These are phyloP conservation scores for Mirounga angustirostris DNA, from an alignment of 2,113 vertebrate species.

Conservation along the genomic window DNA sequence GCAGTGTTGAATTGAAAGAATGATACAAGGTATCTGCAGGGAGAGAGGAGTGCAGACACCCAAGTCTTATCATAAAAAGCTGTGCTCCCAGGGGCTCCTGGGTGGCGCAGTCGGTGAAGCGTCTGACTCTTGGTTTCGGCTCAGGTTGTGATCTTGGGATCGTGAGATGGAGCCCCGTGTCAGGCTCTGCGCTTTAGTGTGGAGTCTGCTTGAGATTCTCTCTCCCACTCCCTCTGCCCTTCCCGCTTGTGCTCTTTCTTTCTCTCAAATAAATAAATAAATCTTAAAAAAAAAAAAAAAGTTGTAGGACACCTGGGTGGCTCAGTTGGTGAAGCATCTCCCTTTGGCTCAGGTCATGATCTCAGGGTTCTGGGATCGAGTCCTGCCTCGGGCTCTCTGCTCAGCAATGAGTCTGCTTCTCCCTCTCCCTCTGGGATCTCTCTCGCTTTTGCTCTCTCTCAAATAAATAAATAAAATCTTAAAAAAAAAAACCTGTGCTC, in stretches of 20 bases:
- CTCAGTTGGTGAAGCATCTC: background rate
- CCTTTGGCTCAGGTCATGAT: background rate
- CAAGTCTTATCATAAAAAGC: background rate
- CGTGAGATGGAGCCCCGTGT: background rate
- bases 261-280: background rate
- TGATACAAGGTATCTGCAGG: background rate
- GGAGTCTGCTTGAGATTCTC: background rate
- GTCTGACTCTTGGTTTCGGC: background rate
- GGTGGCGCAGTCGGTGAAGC: accelerated
- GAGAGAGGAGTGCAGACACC: background rate
- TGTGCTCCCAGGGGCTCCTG: background rate
- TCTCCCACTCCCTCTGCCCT: background rate
- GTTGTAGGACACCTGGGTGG: background rate
- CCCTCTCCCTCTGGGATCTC: background rate
- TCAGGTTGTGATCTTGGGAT: background rate
- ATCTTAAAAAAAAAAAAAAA: background rate
- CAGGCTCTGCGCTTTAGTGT: background rate
- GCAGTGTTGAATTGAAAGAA: background rate
- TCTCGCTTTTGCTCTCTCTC: background rate
- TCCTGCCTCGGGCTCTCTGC: background rate
- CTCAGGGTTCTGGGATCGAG: background rate
- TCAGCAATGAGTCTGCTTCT: background rate
- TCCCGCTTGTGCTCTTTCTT: background rate
- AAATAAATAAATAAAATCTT: background rate
- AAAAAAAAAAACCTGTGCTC: background rate